Conservation (phyloP, 2,113 vertebrate species). For the Protomyctophum bolini region DNA sequence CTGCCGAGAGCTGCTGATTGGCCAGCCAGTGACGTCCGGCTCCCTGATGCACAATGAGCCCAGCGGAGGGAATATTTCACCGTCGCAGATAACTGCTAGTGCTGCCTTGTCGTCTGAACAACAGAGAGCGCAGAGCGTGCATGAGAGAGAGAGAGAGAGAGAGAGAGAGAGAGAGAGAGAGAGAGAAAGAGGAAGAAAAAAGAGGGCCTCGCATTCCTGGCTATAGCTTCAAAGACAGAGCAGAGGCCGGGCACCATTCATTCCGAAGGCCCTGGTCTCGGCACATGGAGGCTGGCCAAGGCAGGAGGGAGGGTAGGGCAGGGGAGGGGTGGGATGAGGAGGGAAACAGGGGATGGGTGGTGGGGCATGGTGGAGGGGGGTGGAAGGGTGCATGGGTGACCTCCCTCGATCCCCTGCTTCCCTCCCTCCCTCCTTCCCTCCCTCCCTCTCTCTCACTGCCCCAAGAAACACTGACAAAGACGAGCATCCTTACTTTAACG, state of each 20-base stretch:
- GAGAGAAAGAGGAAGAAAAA: constrained; percentile 30
- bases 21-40: constrained; percentile 53
- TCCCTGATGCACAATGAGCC: constrained; percentile 68
- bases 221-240: constrained; percentile 78
- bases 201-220: constrained; percentile 80
- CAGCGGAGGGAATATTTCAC: constrained; percentile 77
- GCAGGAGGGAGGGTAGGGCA: constrained; percentile 37
- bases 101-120: constrained; percentile 69
- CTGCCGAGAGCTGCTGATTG: constrained; percentile 61
- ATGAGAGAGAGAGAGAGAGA: constrained; percentile 23
- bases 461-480: constrained; percentile 37
- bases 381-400: constrained; percentile 57
- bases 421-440: constrained; percentile 29
- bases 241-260: constrained; percentile 78
- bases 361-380: constrained; percentile 22
- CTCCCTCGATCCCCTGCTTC: constrained; percentile 40
- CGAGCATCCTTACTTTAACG: constrained; percentile 9
- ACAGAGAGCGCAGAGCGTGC: constrained; percentile 50
- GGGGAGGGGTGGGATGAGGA: constrained; percentile 15
- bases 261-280: constrained; percentile 74
- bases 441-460: constrained; percentile 27
- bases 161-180: constrained; percentile 34
- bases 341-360: constrained; percentile 37
- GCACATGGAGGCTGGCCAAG: constrained; percentile 81
- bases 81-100: constrained; percentile 65